Percentiles rank a stretch among this genome's conserved stretches.
Evolutionary conservation across 2,113 vertebrate genomes (phyloP).

Genomic region (Aptenodytes forsteri): DNA sequence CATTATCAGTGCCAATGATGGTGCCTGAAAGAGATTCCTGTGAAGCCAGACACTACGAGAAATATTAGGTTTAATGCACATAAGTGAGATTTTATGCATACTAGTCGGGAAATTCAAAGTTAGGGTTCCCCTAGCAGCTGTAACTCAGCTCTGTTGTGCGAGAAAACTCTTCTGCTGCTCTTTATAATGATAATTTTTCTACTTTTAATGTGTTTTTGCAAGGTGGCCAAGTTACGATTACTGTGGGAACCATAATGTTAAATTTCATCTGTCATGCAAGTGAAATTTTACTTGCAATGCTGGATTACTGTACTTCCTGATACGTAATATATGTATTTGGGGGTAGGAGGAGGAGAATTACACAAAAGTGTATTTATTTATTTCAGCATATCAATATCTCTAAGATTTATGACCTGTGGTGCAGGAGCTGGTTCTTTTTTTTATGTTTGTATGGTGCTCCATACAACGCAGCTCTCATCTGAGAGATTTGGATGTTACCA

Average conservation of each 20-base stretch:
- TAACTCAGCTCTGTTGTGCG: not conserved
- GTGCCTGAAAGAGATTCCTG: slow-evolving; percentile 27
- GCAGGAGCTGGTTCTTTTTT: not conserved
- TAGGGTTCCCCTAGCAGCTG: slow-evolving; percentile 53
- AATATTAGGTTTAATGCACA: not conserved
- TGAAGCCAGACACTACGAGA: not conserved
- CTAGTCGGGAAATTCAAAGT: slow-evolving; percentile 26
- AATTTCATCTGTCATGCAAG: slow-evolving; percentile 36
- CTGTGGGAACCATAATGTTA: slow-evolving; percentile 68
- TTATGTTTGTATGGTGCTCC: not conserved
- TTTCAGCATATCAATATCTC: not conserved
- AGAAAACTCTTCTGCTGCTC: slow-evolving; percentile 31
- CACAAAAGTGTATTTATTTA: not conserved
- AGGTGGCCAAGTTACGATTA: slow-evolving; percentile 54
- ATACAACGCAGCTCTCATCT: not conserved
- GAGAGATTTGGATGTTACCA: not conserved
- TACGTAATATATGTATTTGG: not conserved
- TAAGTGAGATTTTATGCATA: not conserved
- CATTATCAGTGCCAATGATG: not conserved
- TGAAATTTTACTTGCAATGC: slow-evolving; percentile 25
- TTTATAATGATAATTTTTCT: slow-evolving; percentile 58
- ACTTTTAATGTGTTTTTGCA: slow-evolving; percentile 35
- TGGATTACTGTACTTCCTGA: slow-evolving; percentile 39
- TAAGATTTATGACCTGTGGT: not conserved
- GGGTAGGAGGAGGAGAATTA: not conserved